Percentiles rank a stretch among this genome's conserved stretches.
Evolutionary conservation across 2,113 vertebrate genomes (phyloP).

Genomic region (Phalacrocorax aristotelis): DNA sequence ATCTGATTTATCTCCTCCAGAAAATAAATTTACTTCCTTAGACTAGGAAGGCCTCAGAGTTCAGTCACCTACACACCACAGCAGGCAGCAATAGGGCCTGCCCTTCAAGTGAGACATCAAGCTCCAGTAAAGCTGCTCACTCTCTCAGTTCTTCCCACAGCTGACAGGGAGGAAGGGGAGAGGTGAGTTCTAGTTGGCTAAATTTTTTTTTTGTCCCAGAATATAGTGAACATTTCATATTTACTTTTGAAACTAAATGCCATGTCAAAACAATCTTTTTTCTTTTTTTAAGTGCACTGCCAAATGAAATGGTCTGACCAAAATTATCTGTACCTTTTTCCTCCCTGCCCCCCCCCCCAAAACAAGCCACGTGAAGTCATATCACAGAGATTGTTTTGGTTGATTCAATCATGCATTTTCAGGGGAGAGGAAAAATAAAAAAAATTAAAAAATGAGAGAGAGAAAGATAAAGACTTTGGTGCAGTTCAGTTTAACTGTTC

Average conservation of each 20-base stretch:
- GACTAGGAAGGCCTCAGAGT: slow-evolving; percentile 1
- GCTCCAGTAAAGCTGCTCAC: neutral
- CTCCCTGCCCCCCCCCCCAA: neutral
- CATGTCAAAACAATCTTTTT: neutral
- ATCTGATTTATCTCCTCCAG: slow-evolving; percentile 41
- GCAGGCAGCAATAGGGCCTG: slow-evolving; percentile 15
- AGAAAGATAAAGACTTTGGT: neutral
- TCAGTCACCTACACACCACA: slow-evolving; percentile 46
- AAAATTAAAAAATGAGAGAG: neutral
- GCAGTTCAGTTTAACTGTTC: neutral
- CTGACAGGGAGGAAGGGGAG: neutral
- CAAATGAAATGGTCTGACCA: neutral
- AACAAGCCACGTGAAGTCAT: neutral
- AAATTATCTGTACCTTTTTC: neutral
- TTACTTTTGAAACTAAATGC: neutral
- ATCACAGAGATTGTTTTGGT: neutral
- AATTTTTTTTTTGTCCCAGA: neutral
- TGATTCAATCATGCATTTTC: neutral
- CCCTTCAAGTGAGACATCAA: slow-evolving; percentile 1
- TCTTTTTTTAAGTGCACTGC: neutral
- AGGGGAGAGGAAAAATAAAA: neutral
- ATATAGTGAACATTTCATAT: neutral
- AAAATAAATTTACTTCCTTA: slow-evolving; percentile 38
- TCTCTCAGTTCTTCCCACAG: neutral
- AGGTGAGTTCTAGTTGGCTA: neutral